Evolutionary conservation across 1,140 invertebrate genomes (phyloP).

Genomic region (Rhynchophorus ferrugineus): DNA sequence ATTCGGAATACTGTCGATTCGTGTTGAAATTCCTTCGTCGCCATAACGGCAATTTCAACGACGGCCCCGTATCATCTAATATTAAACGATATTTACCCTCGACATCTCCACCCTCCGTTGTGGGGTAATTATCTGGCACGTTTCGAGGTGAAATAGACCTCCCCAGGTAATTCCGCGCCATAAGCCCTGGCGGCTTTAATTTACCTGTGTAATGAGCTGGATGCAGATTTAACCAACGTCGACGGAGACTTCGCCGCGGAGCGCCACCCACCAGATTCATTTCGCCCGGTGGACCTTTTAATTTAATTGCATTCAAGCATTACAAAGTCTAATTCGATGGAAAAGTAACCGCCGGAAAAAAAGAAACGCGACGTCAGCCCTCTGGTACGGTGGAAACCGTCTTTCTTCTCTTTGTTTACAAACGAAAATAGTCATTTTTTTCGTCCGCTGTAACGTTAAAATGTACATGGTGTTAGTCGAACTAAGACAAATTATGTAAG

Average conservation of each 20-base stretch:
- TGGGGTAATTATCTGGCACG: constrained; percentile 21
- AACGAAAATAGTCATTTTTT: no score
- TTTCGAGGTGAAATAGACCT: constrained; percentile 23
- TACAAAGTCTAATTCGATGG: constrained; percentile 22
- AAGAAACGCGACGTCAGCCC: not conserved
- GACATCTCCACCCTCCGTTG: not conserved
- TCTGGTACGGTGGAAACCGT: no score
- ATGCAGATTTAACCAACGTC: constrained; percentile 28
- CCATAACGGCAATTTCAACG: not conserved
- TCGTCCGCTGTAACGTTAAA: no score
- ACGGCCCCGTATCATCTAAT: not conserved
- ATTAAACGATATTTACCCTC: constrained; percentile 16
- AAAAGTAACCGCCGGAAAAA: constrained; percentile 13
- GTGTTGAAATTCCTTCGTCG: not conserved
- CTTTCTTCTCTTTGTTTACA: no score
- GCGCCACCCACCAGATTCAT: constrained; percentile 12
- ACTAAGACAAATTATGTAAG: no score
- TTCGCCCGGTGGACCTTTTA: constrained; percentile 20
- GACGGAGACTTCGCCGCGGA: constrained; percentile 9
- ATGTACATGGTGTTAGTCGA: no score
- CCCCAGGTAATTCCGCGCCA: constrained; percentile 35
- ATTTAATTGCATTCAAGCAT: constrained; percentile 25
- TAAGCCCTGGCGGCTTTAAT: constrained; percentile 33
- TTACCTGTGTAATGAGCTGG: constrained; percentile 40
- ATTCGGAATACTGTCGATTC: no score